A percentile compares a stretch with the other conserved stretches of the same genome.
phyloP scores from a whole-genome alignment of 2,797 vertebrate species.

The Anguilla obscura region DNA sequence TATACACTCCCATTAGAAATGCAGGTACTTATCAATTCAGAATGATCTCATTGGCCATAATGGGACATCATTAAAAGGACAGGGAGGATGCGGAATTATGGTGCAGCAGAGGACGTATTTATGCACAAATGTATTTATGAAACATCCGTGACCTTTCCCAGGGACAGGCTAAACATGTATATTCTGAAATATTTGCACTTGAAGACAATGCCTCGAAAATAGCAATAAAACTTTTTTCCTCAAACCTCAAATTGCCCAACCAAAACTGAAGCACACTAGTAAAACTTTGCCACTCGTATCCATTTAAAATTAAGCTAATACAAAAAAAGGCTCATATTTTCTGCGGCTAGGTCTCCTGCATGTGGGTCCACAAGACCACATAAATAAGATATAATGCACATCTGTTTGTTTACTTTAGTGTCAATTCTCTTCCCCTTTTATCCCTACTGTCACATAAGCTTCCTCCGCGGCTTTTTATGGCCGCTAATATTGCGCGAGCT shows the following conservation, averaged over 20 bases:
- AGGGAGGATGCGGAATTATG: neutral
- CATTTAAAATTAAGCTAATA: neutral
- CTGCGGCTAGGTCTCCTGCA: neutral
- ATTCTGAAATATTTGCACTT: neutral
- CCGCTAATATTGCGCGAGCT: slow-evolving; percentile 27
- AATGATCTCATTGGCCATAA: neutral
- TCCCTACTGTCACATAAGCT: slow-evolving; percentile 15
- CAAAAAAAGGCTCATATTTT: neutral
- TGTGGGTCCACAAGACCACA: neutral
- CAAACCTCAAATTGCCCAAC: neutral
- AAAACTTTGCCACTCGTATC: neutral
- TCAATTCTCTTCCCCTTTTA: neutral
- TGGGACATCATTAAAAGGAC: neutral
- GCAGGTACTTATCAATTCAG: neutral
- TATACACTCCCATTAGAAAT: neutral
- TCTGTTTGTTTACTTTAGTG: slow-evolving; percentile 14
- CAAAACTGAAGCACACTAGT: neutral
- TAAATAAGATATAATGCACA: neutral
- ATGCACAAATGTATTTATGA: neutral
- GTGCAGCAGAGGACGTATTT: neutral
- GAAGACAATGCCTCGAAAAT: neutral
- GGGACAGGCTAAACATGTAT: neutral
- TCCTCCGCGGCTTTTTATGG: slow-evolving; percentile 12
- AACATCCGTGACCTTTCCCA: neutral
- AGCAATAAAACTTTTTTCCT: neutral